Percentiles rank a stretch among this genome's conserved stretches.
These are phyloP conservation scores for Microchrysa polita DNA, from an alignment of 2,888 invertebrate species.

Conservation along the genomic window DNA sequence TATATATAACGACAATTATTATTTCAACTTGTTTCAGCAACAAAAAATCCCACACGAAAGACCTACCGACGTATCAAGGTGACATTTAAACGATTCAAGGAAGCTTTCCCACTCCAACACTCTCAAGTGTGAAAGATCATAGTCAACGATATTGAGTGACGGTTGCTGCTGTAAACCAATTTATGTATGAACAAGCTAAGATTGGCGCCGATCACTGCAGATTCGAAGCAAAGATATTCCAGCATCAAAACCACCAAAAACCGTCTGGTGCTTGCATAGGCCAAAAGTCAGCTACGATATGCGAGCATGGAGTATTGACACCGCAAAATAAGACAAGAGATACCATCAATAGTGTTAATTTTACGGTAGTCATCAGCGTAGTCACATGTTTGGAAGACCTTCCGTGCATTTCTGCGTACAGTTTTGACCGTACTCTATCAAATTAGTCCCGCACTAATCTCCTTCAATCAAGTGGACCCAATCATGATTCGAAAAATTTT, in stretches of 20 bases:
- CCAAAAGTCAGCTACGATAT: too few species aligned
- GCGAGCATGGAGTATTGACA: too few species aligned
- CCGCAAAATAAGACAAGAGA: too few species aligned
- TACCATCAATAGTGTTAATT: too few species aligned
- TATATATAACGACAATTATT: background rate
- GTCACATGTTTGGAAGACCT: too few species aligned
- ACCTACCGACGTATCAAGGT: slow-evolving; percentile 22
- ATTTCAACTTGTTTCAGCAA: background rate
- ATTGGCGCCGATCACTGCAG: slow-evolving; percentile 16
- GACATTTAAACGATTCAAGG: slow-evolving; percentile 38
- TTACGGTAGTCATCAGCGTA: too few species aligned
- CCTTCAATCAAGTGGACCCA: too few species aligned
- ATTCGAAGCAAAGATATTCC: background rate
- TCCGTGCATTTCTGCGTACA: too few species aligned
- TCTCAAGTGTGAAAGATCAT: slow-evolving; percentile 6
- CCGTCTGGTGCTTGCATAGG: too few species aligned
- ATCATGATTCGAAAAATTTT: background rate
- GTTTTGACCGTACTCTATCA: too few species aligned
- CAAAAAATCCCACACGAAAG: slow-evolving; percentile 1
- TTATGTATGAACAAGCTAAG: background rate
- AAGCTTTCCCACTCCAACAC: slow-evolving; percentile 25
- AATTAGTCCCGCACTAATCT: too few species aligned
- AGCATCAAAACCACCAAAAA: background rate
- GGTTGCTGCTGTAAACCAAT: slow-evolving; percentile 4
- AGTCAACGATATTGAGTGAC: background rate